phyloP scores from a whole-genome alignment of 2,888 invertebrate genomes.

The Copidosoma aretas region DNA sequence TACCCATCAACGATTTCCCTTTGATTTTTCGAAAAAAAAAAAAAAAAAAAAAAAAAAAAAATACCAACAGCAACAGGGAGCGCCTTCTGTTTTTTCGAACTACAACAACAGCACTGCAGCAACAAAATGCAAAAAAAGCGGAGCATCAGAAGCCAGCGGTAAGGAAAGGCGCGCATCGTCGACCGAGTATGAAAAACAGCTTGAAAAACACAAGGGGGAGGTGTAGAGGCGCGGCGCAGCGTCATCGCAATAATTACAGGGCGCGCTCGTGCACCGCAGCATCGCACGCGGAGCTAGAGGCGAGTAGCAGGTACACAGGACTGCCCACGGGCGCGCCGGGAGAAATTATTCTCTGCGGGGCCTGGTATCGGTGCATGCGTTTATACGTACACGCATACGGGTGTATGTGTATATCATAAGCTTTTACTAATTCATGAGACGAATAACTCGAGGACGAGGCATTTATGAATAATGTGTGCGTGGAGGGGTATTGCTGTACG shows the following conservation, averaged over 20 bases:
- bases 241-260: conserved; percentile 37
- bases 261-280: background rate
- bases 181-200: conserved; percentile 24
- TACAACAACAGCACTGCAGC: background rate
- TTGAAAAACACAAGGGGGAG: conserved; percentile 19
- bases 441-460: conserved; percentile 53
- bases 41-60: too few relatives aligned
- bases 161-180: background rate
- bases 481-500: too few relatives aligned
- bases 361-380: conserved; percentile 10
- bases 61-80: too few relatives aligned
- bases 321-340: conserved; percentile 23
- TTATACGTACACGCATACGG: background rate
- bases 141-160: conserved; percentile 1
- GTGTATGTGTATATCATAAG: conserved; percentile 40
- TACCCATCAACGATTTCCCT: too few relatives aligned
- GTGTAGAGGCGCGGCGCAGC: conserved; percentile 23
- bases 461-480: conserved; percentile 51
- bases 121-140: background rate
- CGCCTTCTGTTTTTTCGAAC: background rate
- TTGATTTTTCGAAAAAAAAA: too few relatives aligned
- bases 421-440: conserved; percentile 56
- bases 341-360: conserved; percentile 34
- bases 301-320: background rate
- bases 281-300: too few relatives aligned